These are phyloP conservation scores for Limenitis camilla DNA, from an alignment of 2,888 invertebrate species.

Conservation along the genomic window DNA sequence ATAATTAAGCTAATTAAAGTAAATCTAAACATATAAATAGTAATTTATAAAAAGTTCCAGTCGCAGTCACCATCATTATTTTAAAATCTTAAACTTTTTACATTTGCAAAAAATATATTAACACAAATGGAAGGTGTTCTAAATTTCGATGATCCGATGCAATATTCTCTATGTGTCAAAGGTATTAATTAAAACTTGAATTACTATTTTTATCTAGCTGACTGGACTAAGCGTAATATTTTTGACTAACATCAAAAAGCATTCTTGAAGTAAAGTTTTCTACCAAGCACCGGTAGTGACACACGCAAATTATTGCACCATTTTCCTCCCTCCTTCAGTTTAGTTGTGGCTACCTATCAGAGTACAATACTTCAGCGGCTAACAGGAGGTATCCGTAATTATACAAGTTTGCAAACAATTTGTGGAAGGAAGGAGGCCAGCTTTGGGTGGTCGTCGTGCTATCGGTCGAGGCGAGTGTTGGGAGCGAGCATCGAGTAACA, in stretches of 20 bases:
- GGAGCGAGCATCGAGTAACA: constrained; percentile 65
- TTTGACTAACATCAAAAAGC: background rate
- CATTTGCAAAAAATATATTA: background rate
- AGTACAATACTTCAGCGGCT: constrained; percentile 32
- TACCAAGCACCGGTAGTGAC: constrained; percentile 27
- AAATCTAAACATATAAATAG: constrained; percentile 22
- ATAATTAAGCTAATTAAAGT: constrained; percentile 26
- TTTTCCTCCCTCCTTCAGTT: constrained; percentile 30
- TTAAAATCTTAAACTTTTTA: background rate
- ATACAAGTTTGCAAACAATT: constrained; percentile 86
- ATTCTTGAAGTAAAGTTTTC: constrained; percentile 13
- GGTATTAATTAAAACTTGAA: too few relatives aligned
- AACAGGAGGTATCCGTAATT: constrained; percentile 23
- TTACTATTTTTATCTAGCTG: background rate
- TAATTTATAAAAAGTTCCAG: constrained; percentile 14
- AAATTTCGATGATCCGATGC: background rate
- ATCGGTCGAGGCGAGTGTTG: constrained; percentile 42
- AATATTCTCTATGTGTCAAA: constrained; percentile 9
- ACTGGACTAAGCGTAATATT: background rate
- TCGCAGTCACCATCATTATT: constrained; percentile 12
- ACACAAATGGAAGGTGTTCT: background rate
- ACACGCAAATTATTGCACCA: constrained; percentile 30
- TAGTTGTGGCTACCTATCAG: constrained; percentile 14
- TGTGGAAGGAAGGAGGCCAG: constrained; percentile 87
- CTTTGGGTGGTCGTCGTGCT: constrained; percentile 55